Evolutionary conservation across 2,113 vertebrate genomes (phyloP), one percentile per base, ranked within the genome.

Genomic region (Apodemus sylvaticus): DNA sequence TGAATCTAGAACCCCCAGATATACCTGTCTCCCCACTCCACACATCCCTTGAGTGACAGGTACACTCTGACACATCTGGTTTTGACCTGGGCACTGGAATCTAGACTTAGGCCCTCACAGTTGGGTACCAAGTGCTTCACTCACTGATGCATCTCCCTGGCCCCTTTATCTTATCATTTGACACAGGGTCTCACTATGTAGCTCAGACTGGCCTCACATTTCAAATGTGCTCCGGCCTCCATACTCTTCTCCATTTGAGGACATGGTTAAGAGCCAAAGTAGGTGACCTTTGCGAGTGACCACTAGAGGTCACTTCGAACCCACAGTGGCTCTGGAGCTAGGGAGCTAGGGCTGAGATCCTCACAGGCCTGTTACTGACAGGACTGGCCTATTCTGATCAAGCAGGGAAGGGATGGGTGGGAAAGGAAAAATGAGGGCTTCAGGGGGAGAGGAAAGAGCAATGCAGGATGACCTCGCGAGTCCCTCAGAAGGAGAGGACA

Each of bases 291-390:
- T 36, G 24, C 0, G 34, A 66, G 0, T 88, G 91, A 94, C 96
- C 97, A 98, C 97, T 95, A 98, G 98, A 95, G 97, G 98, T 97
- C 96, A 83, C 90, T 97, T 95, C 45, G 93, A 42, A 60, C 91
- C 92, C 64, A 51, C 60, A 10, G 39, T 64, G 94, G 91, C 92
- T 82, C 86, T 74, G 42, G 87, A 88, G 24, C 42, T 60, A 22
- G 34, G 42, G 87, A 88, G 24, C 42, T 60, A 22, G 34, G n/a
- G 5, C 93, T 81, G 4, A 39, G 12, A 20, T 70, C 39, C 42
- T 48, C 45, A 53, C 85, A 7, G 58, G 24, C 70, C 55, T 36
- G 71, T 78, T 29, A 64, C 62, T 53, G 68, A 77, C 31, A 0
- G 82, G 29, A 83, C 42, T 19, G 64, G 19, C n/a, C 31, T 76